Percentiles rank a stretch among this genome's conserved stretches.
These are phyloP conservation scores for Choloepus didactylus DNA, from an alignment of 2,797 vertebrate genomes.

Conservation along the genomic window DNA sequence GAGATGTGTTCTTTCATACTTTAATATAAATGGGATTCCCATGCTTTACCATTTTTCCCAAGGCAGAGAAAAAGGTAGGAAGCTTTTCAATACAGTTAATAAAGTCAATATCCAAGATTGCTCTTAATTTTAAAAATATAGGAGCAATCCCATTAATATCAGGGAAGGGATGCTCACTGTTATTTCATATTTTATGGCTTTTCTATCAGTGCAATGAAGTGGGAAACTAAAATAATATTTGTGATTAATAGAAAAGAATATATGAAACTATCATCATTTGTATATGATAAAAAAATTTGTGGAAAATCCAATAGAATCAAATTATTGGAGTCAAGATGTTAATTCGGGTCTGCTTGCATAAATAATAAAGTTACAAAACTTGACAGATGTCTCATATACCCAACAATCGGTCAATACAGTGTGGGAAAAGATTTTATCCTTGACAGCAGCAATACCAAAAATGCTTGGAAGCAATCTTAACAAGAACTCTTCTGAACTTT, in stretches of 20 bases:
- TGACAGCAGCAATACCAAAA: slow-evolving; percentile 23
- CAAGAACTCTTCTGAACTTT: slow-evolving; percentile 2
- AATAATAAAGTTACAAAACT: neutral
- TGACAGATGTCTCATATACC: neutral
- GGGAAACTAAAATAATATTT: neutral
- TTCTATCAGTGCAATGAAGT: neutral
- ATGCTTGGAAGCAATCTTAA: slow-evolving; percentile 31
- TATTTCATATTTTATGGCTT: neutral
- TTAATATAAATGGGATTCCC: neutral
- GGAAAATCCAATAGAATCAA: neutral
- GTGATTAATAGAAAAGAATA: neutral
- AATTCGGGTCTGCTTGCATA: neutral
- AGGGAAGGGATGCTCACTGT: neutral
- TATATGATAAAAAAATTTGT: neutral
- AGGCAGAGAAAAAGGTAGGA: neutral
- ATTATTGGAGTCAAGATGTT: neutral
- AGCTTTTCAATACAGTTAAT: neutral
- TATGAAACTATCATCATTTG: neutral
- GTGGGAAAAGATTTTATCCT: neutral
- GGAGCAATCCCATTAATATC: neutral
- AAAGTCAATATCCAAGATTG: neutral
- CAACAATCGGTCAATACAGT: neutral
- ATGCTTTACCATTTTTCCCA: neutral
- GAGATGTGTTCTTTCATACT: neutral
- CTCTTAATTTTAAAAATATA: neutral